A percentile compares a stretch with the other conserved stretches of the same genome.
These are phyloP conservation scores for Hypocryptadius cinnamomeus DNA, from an alignment of 2,113 vertebrate genomes.

Conservation along the genomic window DNA sequence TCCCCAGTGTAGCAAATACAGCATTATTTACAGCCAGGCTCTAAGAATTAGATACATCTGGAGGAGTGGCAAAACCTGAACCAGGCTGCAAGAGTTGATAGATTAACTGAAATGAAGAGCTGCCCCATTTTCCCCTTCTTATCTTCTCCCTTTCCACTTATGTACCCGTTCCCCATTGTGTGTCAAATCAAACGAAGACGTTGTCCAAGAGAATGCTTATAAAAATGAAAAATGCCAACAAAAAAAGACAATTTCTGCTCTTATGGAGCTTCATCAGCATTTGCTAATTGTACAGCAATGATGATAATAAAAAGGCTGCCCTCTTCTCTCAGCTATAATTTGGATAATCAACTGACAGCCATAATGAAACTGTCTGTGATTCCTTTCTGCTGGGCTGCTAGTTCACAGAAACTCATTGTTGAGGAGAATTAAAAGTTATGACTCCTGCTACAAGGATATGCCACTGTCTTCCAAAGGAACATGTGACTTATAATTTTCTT, in stretches of 20 bases:
- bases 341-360: slow-evolving; percentile 35
- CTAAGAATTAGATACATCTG: slow-evolving; percentile 54
- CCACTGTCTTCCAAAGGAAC: background rate
- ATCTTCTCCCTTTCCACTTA: background rate
- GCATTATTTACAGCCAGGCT: slow-evolving; percentile 47
- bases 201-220: background rate
- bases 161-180: background rate
- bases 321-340: slow-evolving; percentile 38
- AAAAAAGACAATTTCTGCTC: background rate
- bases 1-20: slow-evolving; percentile 36
- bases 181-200: background rate
- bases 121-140: background rate
- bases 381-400: slow-evolving; percentile 31
- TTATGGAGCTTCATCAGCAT: background rate
- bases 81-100: background rate
- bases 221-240: background rate
- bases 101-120: background rate
- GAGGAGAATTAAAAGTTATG: slow-evolving; percentile 6
- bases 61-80: slow-evolving; percentile 8
- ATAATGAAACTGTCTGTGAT: slow-evolving; percentile 35
- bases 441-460: background rate
- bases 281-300: slow-evolving; percentile 40
- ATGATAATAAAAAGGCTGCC: slow-evolving; percentile 48
- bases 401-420: slow-evolving; percentile 3
- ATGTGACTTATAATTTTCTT: background rate